Conservation (phyloP, 2,113 vertebrate species). For the Pseudolaguvia tuberculata region DNA sequence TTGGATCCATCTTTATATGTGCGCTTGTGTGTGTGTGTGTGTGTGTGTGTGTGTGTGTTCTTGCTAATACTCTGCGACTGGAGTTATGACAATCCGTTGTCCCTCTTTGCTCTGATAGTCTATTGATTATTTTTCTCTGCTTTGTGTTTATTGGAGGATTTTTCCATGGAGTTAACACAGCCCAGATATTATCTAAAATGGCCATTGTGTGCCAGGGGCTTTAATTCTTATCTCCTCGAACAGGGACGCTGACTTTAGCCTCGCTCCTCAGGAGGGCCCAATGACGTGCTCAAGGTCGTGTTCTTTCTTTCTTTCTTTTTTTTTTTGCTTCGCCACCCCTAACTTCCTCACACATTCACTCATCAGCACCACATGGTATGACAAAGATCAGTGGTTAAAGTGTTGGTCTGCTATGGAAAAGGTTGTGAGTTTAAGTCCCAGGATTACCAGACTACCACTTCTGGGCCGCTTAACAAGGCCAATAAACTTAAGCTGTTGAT, state of each 20-base stretch:
- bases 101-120: slow-evolving; percentile 35
- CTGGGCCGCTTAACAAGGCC: too few relatives aligned
- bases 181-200: slow-evolving; percentile 50
- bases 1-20: not conserved
- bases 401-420: too few relatives aligned
- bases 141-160: slow-evolving; percentile 40
- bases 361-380: not conserved
- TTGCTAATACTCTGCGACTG: not conserved
- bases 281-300: slow-evolving; percentile 27
- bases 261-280: slow-evolving; percentile 20
- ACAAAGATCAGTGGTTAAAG: too few relatives aligned
- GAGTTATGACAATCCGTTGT: slow-evolving; percentile 17
- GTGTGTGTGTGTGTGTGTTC: too few relatives aligned
- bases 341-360: not conserved
- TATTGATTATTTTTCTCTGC: slow-evolving; percentile 50
- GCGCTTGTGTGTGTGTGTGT: slow-evolving; percentile 5
- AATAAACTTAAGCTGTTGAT: too few relatives aligned
- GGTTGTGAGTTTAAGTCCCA: too few relatives aligned
- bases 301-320: slow-evolving; percentile 29
- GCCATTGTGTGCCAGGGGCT: slow-evolving; percentile 39
- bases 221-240: slow-evolving; percentile 46
- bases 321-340: slow-evolving; percentile 8
- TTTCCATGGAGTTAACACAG: slow-evolving; percentile 50
- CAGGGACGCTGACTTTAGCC: slow-evolving; percentile 42
- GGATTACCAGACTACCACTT: too few relatives aligned